These are phyloP conservation scores for Chironomus tentans DNA, from an alignment of 2,888 invertebrate genomes.

Conservation along the genomic window DNA sequence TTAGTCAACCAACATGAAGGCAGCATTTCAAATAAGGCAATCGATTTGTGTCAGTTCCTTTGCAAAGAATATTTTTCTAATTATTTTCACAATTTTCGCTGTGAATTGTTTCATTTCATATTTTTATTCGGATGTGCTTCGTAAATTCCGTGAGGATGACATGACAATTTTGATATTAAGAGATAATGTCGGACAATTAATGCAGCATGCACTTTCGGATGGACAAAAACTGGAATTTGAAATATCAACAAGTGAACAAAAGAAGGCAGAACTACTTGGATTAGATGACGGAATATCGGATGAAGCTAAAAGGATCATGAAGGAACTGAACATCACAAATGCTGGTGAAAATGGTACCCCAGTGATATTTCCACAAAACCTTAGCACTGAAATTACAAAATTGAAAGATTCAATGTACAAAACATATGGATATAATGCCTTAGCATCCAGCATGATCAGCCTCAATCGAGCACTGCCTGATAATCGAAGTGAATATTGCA, in stretches of 20 bases:
- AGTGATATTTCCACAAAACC: neutral
- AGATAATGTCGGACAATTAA: neutral
- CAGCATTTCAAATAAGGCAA: too few species aligned
- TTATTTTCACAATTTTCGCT: too few species aligned
- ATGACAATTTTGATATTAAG: neutral
- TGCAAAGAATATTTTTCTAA: too few species aligned
- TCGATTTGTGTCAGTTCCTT: too few species aligned
- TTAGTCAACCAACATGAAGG: too few species aligned
- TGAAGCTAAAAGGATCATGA: neutral
- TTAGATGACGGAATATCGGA: constrained; percentile 4
- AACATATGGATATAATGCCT: neutral
- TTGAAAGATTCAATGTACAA: neutral
- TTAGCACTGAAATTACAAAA: neutral
- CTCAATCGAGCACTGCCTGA: constrained; percentile 8
- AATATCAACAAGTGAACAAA: too few species aligned
- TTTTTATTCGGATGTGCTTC: neutral
- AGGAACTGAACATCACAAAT: neutral
- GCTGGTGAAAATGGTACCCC: constrained; percentile 1
- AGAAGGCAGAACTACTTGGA: neutral
- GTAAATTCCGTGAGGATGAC: neutral
- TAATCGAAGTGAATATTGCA: neutral
- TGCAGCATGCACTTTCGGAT: neutral
- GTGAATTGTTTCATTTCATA: too few species aligned
- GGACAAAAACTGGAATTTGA: neutral
- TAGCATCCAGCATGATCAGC: neutral